Base-by-base conservation (phyloP, 2,113 vertebrate species). In the Polypterus senegalus region DNA sequence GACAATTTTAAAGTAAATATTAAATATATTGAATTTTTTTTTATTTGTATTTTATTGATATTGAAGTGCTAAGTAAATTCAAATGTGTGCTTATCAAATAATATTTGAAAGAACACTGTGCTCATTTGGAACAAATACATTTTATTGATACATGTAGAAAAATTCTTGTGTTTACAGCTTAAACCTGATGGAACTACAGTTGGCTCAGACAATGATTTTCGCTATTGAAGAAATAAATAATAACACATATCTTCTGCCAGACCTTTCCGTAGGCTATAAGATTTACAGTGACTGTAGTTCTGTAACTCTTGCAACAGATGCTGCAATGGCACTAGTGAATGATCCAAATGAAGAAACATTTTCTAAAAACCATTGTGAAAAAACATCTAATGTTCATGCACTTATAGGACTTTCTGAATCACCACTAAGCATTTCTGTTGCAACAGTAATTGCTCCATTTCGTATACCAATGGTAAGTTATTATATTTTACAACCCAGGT, bases 351-450 rank as follows among this genome's bases (percentile, higher is more conserved):
- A 75, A 2, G 3, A 51, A 64, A 69, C 46, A 46, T 46, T 54
- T 7, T 5, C 10, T 7, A 63, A 61, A 5, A 63, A 70, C 11
- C 58, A 9, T 6, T 86, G 83, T 54, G 69, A 63, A 8, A 73
- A 77, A 52, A 67, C 77, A 47, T 66, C 83, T 47, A 62, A 69
- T 48, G 78, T 86, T 44, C 79, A 81, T 62, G 80, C 79, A 47
- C 82, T 88, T 48, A 83, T 88, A 3, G 85, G 85, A 8, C 83
- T 84, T 65, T 82, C 83, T 1, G 84, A 84, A 60, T 86, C 85
- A 2, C 78, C 83, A 52, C 79, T 82, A 44, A 85, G 81, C 11
- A 79, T 88, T 59, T 76, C 80, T 5, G 64, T 86, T 3, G 61
- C 84, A 54, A 79, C 61, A 59, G 84, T 73, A 3, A 76, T 81